Percentiles rank a stretch among this genome's conserved stretches.
phyloP scores from a whole-genome alignment of 2,888 invertebrate species.

The Branchellion lobata region DNA sequence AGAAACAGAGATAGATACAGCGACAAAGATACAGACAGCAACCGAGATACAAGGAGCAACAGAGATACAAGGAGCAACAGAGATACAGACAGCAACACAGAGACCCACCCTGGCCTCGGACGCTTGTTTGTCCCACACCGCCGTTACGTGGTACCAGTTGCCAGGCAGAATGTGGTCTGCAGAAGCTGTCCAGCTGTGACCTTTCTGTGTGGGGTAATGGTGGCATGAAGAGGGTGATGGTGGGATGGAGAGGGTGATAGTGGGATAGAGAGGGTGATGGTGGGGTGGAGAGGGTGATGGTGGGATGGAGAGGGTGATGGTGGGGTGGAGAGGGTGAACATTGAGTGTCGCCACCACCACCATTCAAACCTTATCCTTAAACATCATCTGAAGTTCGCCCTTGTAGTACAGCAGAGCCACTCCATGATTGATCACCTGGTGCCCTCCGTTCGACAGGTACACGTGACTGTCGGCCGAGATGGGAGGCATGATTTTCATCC shows the following conservation, averaged over 20 bases:
- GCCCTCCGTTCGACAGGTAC: constrained; percentile 60
- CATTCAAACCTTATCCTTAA: constrained; percentile 30
- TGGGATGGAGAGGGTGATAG: too few relatives aligned
- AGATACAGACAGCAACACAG: background rate
- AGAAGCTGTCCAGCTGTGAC: constrained; percentile 56
- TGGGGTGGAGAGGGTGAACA: too few relatives aligned
- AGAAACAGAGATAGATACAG: too few relatives aligned
- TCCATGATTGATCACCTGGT: constrained; percentile 57
- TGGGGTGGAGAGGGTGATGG: too few relatives aligned
- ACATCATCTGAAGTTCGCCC: constrained; percentile 30
- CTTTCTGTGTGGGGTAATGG: constrained; percentile 52
- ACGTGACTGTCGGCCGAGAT: constrained; percentile 54
- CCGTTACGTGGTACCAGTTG: constrained; percentile 60
- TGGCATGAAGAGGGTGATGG: too few relatives aligned
- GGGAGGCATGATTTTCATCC: constrained; percentile 57
- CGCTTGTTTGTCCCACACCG: constrained; percentile 55
- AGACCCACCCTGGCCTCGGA: background rate
- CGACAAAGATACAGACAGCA: too few relatives aligned
- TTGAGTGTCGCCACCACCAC: too few relatives aligned
- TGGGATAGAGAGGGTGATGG: too few relatives aligned
- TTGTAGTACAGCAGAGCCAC: constrained; percentile 58
- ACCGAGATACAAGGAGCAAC: too few relatives aligned
- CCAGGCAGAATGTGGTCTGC: constrained; percentile 53
- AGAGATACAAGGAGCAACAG: too few relatives aligned
- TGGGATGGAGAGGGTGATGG: too few relatives aligned